Base-by-base conservation (phyloP, 1,140 invertebrate genomes). In the Ptiloglossa arizonensis region DNA sequence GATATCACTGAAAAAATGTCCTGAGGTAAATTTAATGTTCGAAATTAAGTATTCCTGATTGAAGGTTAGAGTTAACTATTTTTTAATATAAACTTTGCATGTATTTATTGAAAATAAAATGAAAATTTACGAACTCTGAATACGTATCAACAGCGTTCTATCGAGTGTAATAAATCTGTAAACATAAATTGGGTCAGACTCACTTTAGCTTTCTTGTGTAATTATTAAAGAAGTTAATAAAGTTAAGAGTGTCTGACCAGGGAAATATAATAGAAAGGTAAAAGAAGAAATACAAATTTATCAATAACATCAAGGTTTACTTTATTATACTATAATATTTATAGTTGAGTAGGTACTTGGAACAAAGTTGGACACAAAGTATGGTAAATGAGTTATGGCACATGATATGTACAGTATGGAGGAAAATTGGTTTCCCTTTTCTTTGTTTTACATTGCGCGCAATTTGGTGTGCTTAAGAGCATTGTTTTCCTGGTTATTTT, bases 231-330 rank as follows among this genome's bases (percentile, higher is more conserved):
- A 13, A 17, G 5, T 0, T 5, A 27, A 22, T 6, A 17, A 19
- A 22, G 5, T 24, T 32, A 22, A 24, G 15, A 1, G 17, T 19
- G 4, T 17, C 13, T 29, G 5, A 17, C 24, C 19, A 52, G 38
- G 62, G n/a, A 15, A 17, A 11, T n/a, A n/a, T n/a, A n/a, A n/a
- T 5, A 24, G 15, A 24, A 44, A 24, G 41, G 50, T 48, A 46
- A n/a, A 72, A 19, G 52, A 22, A 56, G n/a, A 71, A 32, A 81
- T 71, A 86, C 64, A 63, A 80, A 83, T 87, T 91, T 92, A 92
- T 92, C 88, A 93, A 92, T 92, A 93, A 93, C 92, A 93, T 93
- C 91, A 87, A 93, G 90, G 91, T 93, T 92, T 89, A 92, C 90
- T 93, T 92, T 92, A 91, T 92, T 91, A 90, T 90, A 90, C 90